phyloP scores from a whole-genome alignment of 1,140 invertebrate species.

The Drosophila truncata region DNA sequence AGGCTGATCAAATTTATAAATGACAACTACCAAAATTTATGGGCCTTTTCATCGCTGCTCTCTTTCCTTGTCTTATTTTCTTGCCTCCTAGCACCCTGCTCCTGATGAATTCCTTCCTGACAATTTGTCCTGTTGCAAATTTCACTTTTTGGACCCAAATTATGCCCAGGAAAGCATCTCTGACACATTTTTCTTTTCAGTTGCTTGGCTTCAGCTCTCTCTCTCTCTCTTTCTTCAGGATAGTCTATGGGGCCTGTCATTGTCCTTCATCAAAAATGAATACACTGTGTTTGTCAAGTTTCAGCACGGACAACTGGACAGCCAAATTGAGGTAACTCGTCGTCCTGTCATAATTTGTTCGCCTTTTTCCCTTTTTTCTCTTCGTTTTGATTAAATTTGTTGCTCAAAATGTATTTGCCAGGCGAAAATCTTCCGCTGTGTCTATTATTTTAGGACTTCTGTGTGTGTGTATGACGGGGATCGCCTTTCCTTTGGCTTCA shows the following conservation, averaged over 20 bases:
- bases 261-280: conserved; percentile 46
- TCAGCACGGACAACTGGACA: conserved; percentile 10
- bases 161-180: conserved; percentile 14
- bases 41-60: conserved; percentile 18
- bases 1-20: conserved; percentile 74
- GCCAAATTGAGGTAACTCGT: conserved; percentile 34
- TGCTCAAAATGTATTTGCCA: conserved; percentile 54
- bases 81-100: neutral
- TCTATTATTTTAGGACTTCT: conserved; percentile 59
- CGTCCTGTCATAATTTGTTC: conserved; percentile 40
- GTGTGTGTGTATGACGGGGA: conserved; percentile 23
- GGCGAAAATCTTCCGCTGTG: conserved; percentile 44
- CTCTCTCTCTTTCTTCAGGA: no score
- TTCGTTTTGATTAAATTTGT: conserved; percentile 79
- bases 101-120: conserved; percentile 10
- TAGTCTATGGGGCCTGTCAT: conserved; percentile 9
- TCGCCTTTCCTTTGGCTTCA: conserved; percentile 24
- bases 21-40: conserved; percentile 74
- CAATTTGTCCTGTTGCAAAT: conserved; percentile 43
- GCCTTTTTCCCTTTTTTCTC: conserved; percentile 4
- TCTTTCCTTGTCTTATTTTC: conserved; percentile 13
- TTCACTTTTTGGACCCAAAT: conserved; percentile 49
- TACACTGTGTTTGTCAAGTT: conserved; percentile 43
- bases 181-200: conserved; percentile 31
- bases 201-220: neutral